Evolutionary conservation across 2,797 vertebrate species (phyloP).

Genomic region (Rhinella marina): DNA sequence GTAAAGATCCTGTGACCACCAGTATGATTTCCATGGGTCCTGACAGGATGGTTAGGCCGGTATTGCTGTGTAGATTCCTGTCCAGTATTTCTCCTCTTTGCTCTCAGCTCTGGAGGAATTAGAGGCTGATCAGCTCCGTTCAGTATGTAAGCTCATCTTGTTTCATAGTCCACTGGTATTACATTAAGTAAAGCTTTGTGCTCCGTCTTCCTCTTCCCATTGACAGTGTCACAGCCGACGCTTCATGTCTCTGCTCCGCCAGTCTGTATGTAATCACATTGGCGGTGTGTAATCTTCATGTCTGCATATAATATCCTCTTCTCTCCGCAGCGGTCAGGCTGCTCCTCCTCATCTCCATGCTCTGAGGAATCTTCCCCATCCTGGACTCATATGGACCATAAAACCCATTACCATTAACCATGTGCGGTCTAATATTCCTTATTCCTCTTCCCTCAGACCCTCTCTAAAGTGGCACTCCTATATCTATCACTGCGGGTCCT

Average conservation of each 20-base stretch:
- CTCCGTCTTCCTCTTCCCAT: not conserved
- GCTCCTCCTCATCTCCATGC: too few relatives aligned
- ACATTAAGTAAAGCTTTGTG: conserved; percentile 35
- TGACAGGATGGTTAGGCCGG: too few relatives aligned
- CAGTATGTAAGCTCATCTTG: conserved; percentile 46
- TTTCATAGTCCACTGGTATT: conserved; percentile 43
- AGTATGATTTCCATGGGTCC: too few relatives aligned
- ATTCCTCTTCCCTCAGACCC: too few relatives aligned
- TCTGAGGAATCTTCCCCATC: not conserved
- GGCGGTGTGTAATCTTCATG: conserved; percentile 33
- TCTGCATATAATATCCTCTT: conserved; percentile 9
- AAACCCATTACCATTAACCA: not conserved
- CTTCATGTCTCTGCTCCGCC: not conserved
- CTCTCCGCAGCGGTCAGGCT: not conserved
- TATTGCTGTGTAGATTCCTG: not conserved
- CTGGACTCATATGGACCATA: not conserved
- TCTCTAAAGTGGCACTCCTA: too few relatives aligned
- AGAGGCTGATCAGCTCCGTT: conserved; percentile 36
- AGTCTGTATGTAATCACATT: conserved; percentile 39
- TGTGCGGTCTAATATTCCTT: too few relatives aligned
- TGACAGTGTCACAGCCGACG: not conserved
- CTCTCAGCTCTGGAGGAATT: conserved; percentile 18
- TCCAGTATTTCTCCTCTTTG: not conserved
- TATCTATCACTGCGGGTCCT: too few relatives aligned
- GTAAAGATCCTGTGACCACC: too few relatives aligned